Percentiles rank a stretch among this genome's conserved stretches.
Conservation (phyloP, 2,113 vertebrate species). For the Chauna torquata region DNA sequence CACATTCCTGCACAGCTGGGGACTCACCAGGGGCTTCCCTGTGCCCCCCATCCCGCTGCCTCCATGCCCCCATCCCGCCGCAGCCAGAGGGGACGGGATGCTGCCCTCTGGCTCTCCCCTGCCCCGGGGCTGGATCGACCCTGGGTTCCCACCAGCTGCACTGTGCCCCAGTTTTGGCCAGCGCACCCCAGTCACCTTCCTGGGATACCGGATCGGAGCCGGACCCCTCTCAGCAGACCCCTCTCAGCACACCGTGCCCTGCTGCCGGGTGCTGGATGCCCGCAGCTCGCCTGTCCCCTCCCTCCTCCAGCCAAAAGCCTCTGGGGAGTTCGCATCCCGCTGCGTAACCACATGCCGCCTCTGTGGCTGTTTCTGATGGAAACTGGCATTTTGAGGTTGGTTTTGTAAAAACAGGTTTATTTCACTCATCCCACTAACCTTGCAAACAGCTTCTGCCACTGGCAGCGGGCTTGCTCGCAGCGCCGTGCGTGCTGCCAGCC, state of each 20-base stretch:
- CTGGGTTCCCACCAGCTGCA: not conserved
- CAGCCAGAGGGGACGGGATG: not conserved
- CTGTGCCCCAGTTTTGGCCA: not conserved
- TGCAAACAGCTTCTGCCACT: not conserved
- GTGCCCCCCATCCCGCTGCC: not conserved
- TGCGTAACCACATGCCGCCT: accelerated
- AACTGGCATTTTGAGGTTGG: not conserved
- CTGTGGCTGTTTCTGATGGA: not conserved
- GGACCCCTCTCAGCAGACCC: not conserved
- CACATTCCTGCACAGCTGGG: not conserved
- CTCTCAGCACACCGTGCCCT: not conserved
- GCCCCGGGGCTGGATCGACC: not conserved
- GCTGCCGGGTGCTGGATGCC: not conserved
- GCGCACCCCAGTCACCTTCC: not conserved
- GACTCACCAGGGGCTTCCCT: not conserved
- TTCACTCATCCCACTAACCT: not conserved
- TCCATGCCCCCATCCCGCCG: accelerated
- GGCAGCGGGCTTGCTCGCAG: not conserved
- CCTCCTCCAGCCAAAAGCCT: not conserved
- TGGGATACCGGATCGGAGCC: not conserved
- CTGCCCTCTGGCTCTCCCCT: not conserved
- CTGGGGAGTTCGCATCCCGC: accelerated
- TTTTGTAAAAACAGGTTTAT: conserved; percentile 40
- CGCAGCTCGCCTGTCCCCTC: not conserved
- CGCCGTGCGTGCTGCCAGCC: accelerated